Evolutionary conservation across 2,888 invertebrate genomes (phyloP), one percentile per base, ranked within the genome.

Genomic region (Coleophora flavipennella): DNA sequence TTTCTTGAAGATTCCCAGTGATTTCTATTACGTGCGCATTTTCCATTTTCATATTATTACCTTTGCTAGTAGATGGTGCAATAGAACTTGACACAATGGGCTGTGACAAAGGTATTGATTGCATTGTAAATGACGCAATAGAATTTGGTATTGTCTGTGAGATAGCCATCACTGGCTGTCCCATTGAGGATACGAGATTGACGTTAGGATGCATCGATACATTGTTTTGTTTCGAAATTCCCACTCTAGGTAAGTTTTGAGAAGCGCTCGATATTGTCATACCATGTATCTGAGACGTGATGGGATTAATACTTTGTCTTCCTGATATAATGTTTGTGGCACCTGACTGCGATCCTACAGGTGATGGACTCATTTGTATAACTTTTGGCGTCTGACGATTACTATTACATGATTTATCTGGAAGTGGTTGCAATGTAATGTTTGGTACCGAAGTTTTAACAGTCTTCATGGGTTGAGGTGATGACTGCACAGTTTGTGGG

Each of bases 31-130:
- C 74, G 53, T 84, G 81, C 0, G 80, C 72, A 43, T 81, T 80
- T 53, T 84, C 83, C 14, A 80, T 66, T 46, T 84, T 84, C 36
- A 76, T 62, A 40, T 70, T 75, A 45, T 62, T 75, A 45, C 62
- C 78, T 51, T 79, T 79, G 44, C 64, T 74, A 13, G 62, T 53
- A 1, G 81, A 67, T 33, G 80, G 79, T 11, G 83, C 80, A 38
- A 84, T 71, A 28, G 85, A 79, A 49, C 79, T 85, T 2, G 85
- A 79, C 7, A 85, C 83, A 45, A 85, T 85, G 7, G 85, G 84
- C 45, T 85, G 85, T 8, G 84, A 75, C 38, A 85, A 47, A 8
- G 84, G 83, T 53, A 84, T 75, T 1, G 83, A 70, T 43, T 81
- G 83, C 72, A 84, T 68, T 1, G 80, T 68, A 49, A 77, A 81